These are phyloP conservation scores for Patiria miniata DNA, from an alignment of 35 echinoderm and acorn worm species.

Conservation along the genomic window DNA sequence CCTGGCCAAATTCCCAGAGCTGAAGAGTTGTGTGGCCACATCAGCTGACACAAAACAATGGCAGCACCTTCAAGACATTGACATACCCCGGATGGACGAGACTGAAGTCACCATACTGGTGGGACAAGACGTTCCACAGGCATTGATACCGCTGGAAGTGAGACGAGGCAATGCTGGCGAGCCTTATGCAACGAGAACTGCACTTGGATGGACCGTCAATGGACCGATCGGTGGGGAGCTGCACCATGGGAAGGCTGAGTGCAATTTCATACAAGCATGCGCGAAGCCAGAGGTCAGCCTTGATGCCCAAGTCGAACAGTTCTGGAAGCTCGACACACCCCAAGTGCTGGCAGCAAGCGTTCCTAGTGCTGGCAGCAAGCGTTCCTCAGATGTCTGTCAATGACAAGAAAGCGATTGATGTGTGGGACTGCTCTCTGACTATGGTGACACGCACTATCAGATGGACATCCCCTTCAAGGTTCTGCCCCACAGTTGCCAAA, in stretches of 20 bases:
- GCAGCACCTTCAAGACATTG: constrained; percentile 31
- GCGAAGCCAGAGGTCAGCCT: background rate
- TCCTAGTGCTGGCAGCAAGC: no score
- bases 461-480: constrained; percentile 21
- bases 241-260: background rate
- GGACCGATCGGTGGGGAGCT: background rate
- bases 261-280: background rate
- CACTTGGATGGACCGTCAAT: constrained; percentile 50
- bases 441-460: constrained; percentile 40
- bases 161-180: constrained; percentile 26
- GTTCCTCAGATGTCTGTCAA: background rate
- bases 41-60: constrained; percentile 5
- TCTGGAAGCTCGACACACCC: constrained; percentile 13
- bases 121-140: constrained; percentile 53
- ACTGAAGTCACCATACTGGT: constrained; percentile 43
- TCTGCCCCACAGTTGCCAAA: constrained; percentile 28
- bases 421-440: background rate
- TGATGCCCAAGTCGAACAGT: constrained; percentile 14
- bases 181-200: constrained; percentile 35
- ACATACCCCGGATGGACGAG: background rate
- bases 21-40: background rate
- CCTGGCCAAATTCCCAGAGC: background rate
- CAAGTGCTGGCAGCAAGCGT: constrained; percentile 16
- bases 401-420: background rate
- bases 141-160: constrained; percentile 28